A percentile compares a stretch with the other conserved stretches of the same genome.
phyloP scores from a whole-genome alignment of 2,888 invertebrate genomes.

The Dexiosoma caninum region DNA sequence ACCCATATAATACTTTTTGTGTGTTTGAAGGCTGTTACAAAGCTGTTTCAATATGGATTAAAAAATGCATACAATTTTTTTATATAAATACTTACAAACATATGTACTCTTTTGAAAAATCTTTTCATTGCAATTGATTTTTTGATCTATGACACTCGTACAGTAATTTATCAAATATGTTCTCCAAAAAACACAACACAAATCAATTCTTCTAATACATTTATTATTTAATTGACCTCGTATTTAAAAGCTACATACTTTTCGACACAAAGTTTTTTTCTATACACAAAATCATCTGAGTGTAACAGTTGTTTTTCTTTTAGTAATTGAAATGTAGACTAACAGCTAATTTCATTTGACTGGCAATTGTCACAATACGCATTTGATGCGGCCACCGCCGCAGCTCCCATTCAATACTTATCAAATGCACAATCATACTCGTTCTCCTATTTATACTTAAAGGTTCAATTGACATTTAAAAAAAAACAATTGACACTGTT shows the following conservation, averaged over 20 bases:
- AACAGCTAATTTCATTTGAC: conserved; percentile 38
- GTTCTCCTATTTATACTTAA: neutral
- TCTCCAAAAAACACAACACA: neutral
- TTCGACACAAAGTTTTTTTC: neutral
- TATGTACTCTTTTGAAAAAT: too few species aligned
- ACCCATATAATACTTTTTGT: too few species aligned
- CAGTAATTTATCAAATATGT: neutral
- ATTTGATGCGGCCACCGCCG: neutral
- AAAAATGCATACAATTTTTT: too few species aligned
- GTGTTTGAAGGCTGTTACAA: too few species aligned
- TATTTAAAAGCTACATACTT: conserved; percentile 25
- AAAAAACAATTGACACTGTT: too few species aligned
- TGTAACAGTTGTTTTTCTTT: neutral
- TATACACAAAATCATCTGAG: conserved; percentile 21
- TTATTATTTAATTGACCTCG: conserved; percentile 45
- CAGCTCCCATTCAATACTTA: neutral
- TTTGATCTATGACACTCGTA: neutral
- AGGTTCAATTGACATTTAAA: neutral
- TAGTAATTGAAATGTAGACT: conserved; percentile 40
- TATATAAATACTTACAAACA: too few species aligned
- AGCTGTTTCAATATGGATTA: too few species aligned
- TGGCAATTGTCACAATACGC: conserved; percentile 44
- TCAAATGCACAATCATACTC: neutral
- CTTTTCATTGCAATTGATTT: too few species aligned
- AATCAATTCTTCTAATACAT: conserved; percentile 1